Percentiles rank a stretch among this genome's conserved stretches.
Evolutionary conservation across 1,140 invertebrate species (phyloP).

Genomic region (Ceratoteleas bidentatus): DNA sequence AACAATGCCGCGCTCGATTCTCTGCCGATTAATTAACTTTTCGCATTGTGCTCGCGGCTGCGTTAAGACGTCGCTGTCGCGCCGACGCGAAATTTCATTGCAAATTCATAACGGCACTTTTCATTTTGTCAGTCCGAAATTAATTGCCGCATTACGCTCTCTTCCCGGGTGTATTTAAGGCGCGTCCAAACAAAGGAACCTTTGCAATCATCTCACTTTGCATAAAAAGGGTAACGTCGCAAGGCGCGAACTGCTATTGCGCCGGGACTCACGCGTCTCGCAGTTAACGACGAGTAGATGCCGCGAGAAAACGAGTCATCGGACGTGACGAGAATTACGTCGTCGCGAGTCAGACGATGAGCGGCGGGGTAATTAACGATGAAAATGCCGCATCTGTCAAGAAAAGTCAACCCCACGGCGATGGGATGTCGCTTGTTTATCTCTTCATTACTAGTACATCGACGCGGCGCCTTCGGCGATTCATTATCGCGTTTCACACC

Average conservation of each 20-base stretch:
- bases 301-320: conserved; percentile 68
- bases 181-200: conserved; percentile 57
- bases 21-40: too few species aligned
- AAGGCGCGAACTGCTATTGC: conserved; percentile 45
- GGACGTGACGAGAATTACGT: conserved; percentile 74
- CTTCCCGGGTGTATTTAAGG: conserved; percentile 30
- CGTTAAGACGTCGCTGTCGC: conserved; percentile 15
- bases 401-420: conserved; percentile 72
- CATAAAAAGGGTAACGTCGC: conserved; percentile 61
- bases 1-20: too few species aligned
- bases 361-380: conserved; percentile 77
- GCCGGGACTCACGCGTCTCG: conserved; percentile 64
- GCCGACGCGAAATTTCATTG: conserved; percentile 43
- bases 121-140: conserved; percentile 56
- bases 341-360: conserved; percentile 73
- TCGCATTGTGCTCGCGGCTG: neutral
- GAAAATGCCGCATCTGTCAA: conserved; percentile 78
- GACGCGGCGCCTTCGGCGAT: conserved; percentile 40
- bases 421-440: conserved; percentile 70
- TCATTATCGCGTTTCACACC: conserved; percentile 46
- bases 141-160: conserved; percentile 50
- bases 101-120: conserved; percentile 54
- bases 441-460: conserved; percentile 75
- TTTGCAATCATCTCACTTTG: conserved; percentile 62
- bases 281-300: conserved; percentile 65